Base-by-base conservation (phyloP, 2,888 invertebrate species). In the Leptarthrus brevirostris region DNA sequence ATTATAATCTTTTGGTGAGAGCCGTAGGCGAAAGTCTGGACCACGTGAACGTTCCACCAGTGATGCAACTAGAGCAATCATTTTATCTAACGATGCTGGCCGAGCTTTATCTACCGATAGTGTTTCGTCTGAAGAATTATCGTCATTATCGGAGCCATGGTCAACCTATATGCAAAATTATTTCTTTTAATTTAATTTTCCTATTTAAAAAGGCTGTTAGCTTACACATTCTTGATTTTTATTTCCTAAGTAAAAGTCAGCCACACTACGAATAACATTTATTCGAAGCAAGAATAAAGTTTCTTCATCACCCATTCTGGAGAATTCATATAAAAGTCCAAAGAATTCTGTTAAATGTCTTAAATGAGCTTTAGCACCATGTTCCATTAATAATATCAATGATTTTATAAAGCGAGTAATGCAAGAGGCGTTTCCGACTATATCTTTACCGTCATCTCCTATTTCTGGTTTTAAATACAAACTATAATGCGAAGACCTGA, bases 231-330 rank as follows among this genome's bases (percentile, higher is more conserved):
- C 92, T 76, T 91, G 90, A 58, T 80, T 83, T 79, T 92, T 94
- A 80, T 95, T 93, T 16, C 95, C 95, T 72, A 97, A 87, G 86
- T 97, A 97, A 85, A 97, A 97, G 83, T 93, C 92, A 54, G 96
- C 92, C 90, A 97, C 94, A 73, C 92, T 93, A 74, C 94, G 92
- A 77, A 97, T 96, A 36, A 96, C 93, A 81, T 94, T 93, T 73
- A 94, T 91, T 24, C 93, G 90, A 77, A 96, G 87, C 80, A 97
- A 87, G 85, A 97, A 97, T 82, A 92, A 89, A 26, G 94, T 92
- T 83, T 97, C 97, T 80, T 95, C 95, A 77, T 96, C 96, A 0
- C 97, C 96, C 94, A 96, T 94, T 83, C 96, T 93, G 79, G 96
- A 95, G 85, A 97, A 97, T 84, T 97, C 97, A 82, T 95, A 93